These are phyloP conservation scores for Chrysolina americana DNA, from an alignment of 2,888 invertebrate species.

Conservation along the genomic window DNA sequence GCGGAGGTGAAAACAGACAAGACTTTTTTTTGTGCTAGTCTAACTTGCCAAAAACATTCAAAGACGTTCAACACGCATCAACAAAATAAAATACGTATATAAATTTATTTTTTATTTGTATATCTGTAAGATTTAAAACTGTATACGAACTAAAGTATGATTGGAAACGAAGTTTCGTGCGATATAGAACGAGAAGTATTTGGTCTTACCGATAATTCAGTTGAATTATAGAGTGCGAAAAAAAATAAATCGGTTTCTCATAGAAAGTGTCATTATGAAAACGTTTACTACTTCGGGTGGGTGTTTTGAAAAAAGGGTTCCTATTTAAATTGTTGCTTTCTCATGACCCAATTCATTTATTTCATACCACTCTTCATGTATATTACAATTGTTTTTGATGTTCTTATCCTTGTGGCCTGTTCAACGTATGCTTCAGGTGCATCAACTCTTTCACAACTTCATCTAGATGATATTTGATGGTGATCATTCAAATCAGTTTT, in stretches of 20 bases:
- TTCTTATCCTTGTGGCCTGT: too few species aligned
- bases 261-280: neutral
- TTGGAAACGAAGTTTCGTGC: conserved; percentile 26
- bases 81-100: conserved; percentile 18
- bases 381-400: neutral
- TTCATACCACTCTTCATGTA: neutral
- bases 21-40: conserved; percentile 39
- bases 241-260: neutral
- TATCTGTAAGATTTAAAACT: conserved; percentile 24
- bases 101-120: conserved; percentile 17
- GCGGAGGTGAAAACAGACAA: conserved; percentile 22
- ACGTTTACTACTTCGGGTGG: neutral
- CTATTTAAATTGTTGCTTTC: neutral
- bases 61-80: conserved; percentile 28
- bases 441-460: too few species aligned
- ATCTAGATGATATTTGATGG: too few species aligned
- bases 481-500: too few species aligned
- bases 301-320: neutral
- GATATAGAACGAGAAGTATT: conserved; percentile 5
- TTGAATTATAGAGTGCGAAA: neutral
- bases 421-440: too few species aligned
- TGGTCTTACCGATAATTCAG: neutral
- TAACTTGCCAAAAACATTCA: conserved; percentile 36
- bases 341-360: neutral
- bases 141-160: conserved; percentile 36